Conservation (phyloP, 53 echinoderm and acorn worm species). For the Glandiceps talaboti region DNA sequence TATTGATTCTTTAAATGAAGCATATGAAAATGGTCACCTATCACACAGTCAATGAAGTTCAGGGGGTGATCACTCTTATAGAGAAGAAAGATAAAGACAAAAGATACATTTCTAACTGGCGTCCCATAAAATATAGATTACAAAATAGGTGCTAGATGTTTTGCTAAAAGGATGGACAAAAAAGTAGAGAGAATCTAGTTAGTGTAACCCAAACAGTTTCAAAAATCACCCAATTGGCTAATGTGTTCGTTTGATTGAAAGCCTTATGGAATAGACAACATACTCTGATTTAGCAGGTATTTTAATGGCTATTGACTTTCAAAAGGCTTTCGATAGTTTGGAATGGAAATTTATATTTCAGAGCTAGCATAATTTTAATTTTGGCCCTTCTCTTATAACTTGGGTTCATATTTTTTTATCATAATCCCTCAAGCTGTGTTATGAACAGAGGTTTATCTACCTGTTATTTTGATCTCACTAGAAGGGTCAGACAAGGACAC, state of each 20-base stretch:
- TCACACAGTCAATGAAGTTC: background rate
- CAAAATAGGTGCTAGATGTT: conserved; percentile 7
- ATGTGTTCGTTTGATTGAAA: conserved; percentile 1
- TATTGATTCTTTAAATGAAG: background rate
- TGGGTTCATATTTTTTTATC: background rate
- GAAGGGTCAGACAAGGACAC: conserved; percentile 13
- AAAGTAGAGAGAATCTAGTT: background rate
- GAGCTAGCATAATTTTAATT: background rate
- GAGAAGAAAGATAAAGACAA: background rate
- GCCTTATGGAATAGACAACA: background rate
- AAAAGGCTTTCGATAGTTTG: conserved; percentile 6
- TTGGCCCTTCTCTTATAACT: background rate
- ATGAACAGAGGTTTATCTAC: conserved; percentile 5
- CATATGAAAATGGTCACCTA: background rate
- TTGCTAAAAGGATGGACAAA: background rate
- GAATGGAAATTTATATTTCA: background rate
- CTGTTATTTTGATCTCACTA: background rate
- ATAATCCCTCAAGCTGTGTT: conserved; percentile 1
- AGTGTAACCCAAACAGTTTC: background rate
- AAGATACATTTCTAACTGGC: background rate
- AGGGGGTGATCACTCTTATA: background rate
- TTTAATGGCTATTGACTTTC: background rate
- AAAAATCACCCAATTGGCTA: background rate
- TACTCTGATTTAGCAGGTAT: background rate
- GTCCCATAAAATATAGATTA: conserved; percentile 8